Conservation (phyloP, 1,140 invertebrate species). For the Macrobrachium nipponense region DNA sequence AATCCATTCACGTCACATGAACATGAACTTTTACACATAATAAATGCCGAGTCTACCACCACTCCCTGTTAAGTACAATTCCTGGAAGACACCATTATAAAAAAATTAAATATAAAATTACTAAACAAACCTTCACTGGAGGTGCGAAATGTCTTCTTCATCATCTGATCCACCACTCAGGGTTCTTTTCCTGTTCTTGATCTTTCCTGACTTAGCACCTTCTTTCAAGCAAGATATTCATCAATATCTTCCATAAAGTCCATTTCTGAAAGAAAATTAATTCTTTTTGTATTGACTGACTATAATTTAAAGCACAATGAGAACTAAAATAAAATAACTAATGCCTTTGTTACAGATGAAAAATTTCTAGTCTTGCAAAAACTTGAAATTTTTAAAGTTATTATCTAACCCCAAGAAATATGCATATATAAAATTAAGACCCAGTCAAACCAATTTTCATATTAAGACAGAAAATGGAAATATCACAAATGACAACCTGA, state of each 20-base stretch:
- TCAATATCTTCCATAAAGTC: constrained; percentile 64
- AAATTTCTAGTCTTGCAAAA: neutral
- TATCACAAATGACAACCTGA: too few relatives aligned
- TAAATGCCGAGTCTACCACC: too few relatives aligned
- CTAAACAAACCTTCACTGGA: constrained; percentile 6
- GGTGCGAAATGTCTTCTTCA: neutral
- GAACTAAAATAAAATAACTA: neutral
- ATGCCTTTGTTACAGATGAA: neutral
- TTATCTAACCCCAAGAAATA: too few relatives aligned
- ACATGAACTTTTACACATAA: too few relatives aligned
- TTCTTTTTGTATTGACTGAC: neutral
- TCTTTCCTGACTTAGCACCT: constrained; percentile 71
- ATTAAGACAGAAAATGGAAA: too few relatives aligned
- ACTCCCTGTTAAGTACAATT: too few relatives aligned
- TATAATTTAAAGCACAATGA: neutral
- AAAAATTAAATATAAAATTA: too few relatives aligned
- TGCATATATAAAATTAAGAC: too few relatives aligned
- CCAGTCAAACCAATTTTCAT: too few relatives aligned
- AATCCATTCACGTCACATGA: too few relatives aligned
- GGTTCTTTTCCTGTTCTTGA: constrained; percentile 46
- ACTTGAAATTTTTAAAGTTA: too few relatives aligned
- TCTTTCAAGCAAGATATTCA: constrained; percentile 65
- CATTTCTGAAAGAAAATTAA: constrained; percentile 43
- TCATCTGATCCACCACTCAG: constrained; percentile 61
- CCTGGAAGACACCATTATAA: too few relatives aligned